These are phyloP conservation scores for Merops nubicus DNA, from an alignment of 2,113 vertebrate genomes.

Conservation along the genomic window DNA sequence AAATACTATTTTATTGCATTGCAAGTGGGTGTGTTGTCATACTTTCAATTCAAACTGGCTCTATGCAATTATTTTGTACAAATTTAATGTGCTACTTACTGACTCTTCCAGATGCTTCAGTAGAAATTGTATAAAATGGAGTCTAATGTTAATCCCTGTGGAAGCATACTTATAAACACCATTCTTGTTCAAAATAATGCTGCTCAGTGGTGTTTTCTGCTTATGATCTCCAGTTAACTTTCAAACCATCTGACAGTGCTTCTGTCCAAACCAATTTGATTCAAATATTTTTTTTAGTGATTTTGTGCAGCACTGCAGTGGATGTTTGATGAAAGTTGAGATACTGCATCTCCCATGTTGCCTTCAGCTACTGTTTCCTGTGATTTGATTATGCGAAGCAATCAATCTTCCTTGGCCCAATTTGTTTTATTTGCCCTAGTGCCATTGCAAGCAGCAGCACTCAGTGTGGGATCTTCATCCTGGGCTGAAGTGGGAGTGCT, in stretches of 20 bases:
- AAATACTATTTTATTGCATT: background rate
- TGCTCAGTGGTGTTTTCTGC: background rate
- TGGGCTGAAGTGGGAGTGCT: background rate
- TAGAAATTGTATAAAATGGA: background rate
- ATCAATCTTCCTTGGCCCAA: background rate
- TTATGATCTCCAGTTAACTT: slow-evolving; percentile 3
- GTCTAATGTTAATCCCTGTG: background rate
- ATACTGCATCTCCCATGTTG: background rate
- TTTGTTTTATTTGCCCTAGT: background rate
- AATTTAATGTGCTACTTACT: background rate
- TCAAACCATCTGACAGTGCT: background rate
- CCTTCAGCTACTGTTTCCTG: background rate
- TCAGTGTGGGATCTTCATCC: background rate
- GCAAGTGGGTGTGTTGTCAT: background rate
- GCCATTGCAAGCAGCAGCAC: background rate
- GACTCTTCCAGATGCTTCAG: background rate
- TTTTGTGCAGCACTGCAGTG: background rate
- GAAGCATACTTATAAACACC: background rate
- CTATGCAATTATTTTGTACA: background rate
- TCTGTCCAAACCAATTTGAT: background rate
- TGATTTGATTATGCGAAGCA: background rate
- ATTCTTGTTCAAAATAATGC: background rate
- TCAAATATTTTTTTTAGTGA: background rate
- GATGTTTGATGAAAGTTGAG: background rate
- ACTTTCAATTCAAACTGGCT: background rate